Evolutionary conservation across 2,113 vertebrate species (phyloP), one percentile per base, ranked within the genome.

Genomic region (Atrichornis clamosus): DNA sequence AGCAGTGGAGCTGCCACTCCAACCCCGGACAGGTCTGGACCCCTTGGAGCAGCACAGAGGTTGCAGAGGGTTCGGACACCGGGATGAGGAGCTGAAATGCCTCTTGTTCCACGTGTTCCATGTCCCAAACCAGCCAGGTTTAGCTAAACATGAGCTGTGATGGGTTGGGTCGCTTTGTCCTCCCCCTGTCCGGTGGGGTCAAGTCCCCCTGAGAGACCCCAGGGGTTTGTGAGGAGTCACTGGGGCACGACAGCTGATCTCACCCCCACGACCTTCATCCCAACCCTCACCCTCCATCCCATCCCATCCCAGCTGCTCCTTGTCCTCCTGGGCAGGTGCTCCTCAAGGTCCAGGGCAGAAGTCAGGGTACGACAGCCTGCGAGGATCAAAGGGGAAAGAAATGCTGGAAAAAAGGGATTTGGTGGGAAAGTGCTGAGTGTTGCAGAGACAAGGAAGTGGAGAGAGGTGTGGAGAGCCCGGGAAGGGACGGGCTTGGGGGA

Each of bases 1-100:
- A 72, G 53, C 0, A 0, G 28, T 6, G 62, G 41, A 85, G 49
- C 59, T 19, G 14, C 55, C 0, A 8, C 55, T 65, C 37, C 91
- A 26, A 2, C 55, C 47, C 10, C 0, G 0, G 37, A 9, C 28
- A 9, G 53, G 33, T 41, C 37, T 4, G 17, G 72, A 82, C 7
- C n/a, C 41, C 59, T 11, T 1, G 1, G 55, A 80, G 84, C 55
- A 59, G 84, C 76, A 8, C 28, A 15, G 68, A 3, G 0, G 0
- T 4, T 3, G 28, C 42, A n/a, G 69, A 55, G 47, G 52, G 30
- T 13, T 75, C 0, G 0, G 7, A n/a, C 24, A 0, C 18, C 1
- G 19, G 42, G 33, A 33, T 22, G n/a, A 76, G 73, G 60, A 46
- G 28, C 77, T 74, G 52, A 42, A 35, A 2, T 10, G 21, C 16